Conservation (phyloP, 1,140 invertebrate species). For the Drosophila sechellia region DNA sequence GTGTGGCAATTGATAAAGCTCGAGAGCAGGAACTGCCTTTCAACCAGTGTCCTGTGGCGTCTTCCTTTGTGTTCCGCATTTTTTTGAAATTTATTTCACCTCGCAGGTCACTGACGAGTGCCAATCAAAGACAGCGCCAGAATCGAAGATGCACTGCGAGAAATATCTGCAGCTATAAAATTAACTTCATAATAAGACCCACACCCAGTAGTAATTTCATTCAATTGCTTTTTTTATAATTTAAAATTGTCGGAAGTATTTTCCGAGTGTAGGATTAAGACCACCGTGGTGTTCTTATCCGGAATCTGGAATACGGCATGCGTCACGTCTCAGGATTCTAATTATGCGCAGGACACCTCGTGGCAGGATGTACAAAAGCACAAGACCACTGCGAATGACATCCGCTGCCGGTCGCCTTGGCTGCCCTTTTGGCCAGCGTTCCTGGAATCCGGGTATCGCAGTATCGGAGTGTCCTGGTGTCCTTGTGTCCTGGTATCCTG, state of each 20-base stretch:
- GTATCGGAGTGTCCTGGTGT: not conserved
- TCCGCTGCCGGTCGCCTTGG: conserved; percentile 73
- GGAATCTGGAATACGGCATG: conserved; percentile 73
- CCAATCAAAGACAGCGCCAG: conserved; percentile 49
- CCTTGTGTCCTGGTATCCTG: conserved; percentile 40
- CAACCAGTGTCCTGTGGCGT: conserved; percentile 68
- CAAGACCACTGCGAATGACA: conserved; percentile 71
- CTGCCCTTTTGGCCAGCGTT: conserved; percentile 27
- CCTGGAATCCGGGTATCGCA: not conserved
- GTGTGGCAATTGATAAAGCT: conserved; percentile 76
- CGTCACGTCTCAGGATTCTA: conserved; percentile 72
- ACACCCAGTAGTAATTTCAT: too few relatives aligned
- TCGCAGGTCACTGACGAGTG: conserved; percentile 76
- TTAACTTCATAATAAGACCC: not conserved
- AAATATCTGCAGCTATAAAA: not conserved
- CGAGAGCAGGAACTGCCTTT: conserved; percentile 35
- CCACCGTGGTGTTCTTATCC: conserved; percentile 80
- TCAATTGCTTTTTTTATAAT: not conserved
- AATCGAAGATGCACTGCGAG: not conserved
- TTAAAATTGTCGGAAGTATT: not conserved
- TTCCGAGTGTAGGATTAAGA: conserved; percentile 15
- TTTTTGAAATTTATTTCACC: conserved; percentile 37
- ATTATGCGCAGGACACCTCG: conserved; percentile 62
- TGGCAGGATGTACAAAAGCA: conserved; percentile 62
- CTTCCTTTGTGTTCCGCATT: conserved; percentile 23